phyloP scores from a whole-genome alignment of 2,797 vertebrate species.

The Dermochelys coriacea region DNA sequence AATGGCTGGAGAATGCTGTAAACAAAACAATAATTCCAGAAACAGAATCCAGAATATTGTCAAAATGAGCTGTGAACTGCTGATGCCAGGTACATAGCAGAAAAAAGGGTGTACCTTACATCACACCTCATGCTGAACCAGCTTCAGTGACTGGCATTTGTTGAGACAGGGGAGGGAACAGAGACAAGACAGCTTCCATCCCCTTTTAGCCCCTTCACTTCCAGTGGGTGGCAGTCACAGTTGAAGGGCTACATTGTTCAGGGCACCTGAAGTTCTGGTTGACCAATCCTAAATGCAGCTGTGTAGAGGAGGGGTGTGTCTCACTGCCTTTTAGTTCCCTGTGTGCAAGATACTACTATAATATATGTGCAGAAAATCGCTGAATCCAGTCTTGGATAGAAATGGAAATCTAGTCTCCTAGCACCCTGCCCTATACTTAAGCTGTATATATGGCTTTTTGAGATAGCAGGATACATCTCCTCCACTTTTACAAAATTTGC shows the following conservation, averaged over 20 bases:
- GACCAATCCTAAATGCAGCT: not conserved
- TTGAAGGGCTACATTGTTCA: not conserved
- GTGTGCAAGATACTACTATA: not conserved
- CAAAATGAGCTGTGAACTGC: accelerated
- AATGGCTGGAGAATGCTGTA: not conserved
- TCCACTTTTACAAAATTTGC: not conserved
- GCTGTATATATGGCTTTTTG: not conserved
- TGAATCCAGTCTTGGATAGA: not conserved
- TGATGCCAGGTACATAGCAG: not conserved
- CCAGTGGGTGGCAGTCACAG: not conserved
- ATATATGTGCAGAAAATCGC: not conserved
- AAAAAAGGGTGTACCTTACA: not conserved
- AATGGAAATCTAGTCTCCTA: not conserved
- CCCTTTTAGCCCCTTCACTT: not conserved
- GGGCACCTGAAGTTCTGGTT: not conserved
- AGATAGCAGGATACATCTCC: not conserved
- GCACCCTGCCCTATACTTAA: not conserved
- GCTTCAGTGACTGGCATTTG: not conserved
- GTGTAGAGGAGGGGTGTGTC: not conserved
- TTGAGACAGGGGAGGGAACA: not conserved
- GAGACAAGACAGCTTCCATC: not conserved
- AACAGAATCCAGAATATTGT: not conserved
- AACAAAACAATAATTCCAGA: constrained; percentile 19
- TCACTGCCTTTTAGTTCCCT: not conserved
- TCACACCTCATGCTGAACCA: not conserved